Base-by-base conservation (phyloP, 2,888 invertebrate genomes). In the Aleiodes alternator region DNA sequence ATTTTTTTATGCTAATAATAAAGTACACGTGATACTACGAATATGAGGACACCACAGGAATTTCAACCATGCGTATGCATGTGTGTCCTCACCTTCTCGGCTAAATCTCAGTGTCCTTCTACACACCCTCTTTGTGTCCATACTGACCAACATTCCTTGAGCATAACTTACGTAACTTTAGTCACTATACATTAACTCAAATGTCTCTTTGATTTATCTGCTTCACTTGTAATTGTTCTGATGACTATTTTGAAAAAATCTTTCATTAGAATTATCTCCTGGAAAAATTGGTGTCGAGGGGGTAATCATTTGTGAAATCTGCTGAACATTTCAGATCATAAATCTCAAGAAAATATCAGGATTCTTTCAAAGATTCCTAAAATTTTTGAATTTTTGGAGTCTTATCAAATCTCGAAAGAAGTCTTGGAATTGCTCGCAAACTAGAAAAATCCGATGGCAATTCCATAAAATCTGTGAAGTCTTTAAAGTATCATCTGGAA, bases 1-100 rank as follows among this genome's bases (percentile, higher is more conserved):
- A 9, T 51, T 55, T 34, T 31, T 16, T 11, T 8, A 11, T 11
- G 0, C 7, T 9, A 64, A 38, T 64, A 64, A 64, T 64, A 64
- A 64, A 43, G 48, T 56, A 9, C 6, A 23, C 50, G 29, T 14
- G 55, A 50, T 29, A n/a, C 23, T 14, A 12, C 48, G 56, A 31
- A 34, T 61, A 57, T 29, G 38, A 43, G 64, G 43, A 72, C 69
- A 72, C 78, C 80, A 59, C 80, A 79, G 73, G 83, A 81, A 84
- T 84, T 80, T 75, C 75, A 81, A 78, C 79, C 77, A 82, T 81
- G 81, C 79, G 77, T 77, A 79, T 73, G 59, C 66, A 77, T 75
- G 31, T 72, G 72, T 76, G 66, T 73, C 70, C 75, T 75, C 76
- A 70, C 68, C 48, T 68, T 51, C 50, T 5, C 48, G 4, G 23